A percentile compares a stretch with the other conserved stretches of the same genome.
phyloP scores from a whole-genome alignment of 2,113 vertebrate species.

The Mola mola region DNA sequence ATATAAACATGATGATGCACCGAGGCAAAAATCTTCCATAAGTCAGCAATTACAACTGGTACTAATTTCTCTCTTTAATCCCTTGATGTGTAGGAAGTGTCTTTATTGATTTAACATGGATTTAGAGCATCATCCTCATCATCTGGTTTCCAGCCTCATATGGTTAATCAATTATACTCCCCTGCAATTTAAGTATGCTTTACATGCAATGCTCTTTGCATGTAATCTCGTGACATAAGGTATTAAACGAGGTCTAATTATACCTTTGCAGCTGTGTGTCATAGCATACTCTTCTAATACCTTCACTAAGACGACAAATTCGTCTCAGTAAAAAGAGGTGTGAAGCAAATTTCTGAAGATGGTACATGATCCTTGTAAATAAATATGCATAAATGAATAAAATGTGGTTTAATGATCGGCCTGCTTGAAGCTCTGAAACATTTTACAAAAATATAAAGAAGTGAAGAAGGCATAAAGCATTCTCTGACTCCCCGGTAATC shows the following conservation, averaged over 20 bases:
- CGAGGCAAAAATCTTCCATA: conserved; percentile 30
- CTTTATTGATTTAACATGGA: conserved; percentile 71
- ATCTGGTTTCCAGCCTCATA: conserved; percentile 64
- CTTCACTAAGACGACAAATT: conserved; percentile 58
- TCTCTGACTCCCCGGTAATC: conserved; percentile 37
- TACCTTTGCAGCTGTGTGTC: conserved; percentile 69
- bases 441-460: conserved; percentile 27
- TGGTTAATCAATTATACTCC: conserved; percentile 74
- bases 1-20: conserved; percentile 26
- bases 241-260: conserved; percentile 73
- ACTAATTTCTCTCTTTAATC: conserved; percentile 74
- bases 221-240: conserved; percentile 71
- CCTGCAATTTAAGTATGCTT: conserved; percentile 61
- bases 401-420: conserved; percentile 37
- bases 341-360: conserved; percentile 19
- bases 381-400: conserved; percentile 42
- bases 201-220: conserved; percentile 54
- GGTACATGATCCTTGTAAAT: conserved; percentile 36
- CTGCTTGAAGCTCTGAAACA: conserved; percentile 8
- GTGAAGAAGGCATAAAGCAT: conserved; percentile 14
- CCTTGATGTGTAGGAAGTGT: conserved; percentile 67
- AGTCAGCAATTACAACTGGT: conserved; percentile 49
- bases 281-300: conserved; percentile 55
- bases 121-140: conserved; percentile 71
- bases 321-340: conserved; percentile 36